Evolutionary conservation across 2,113 vertebrate species (phyloP).

Genomic region (Ginglymostoma cirratum): DNA sequence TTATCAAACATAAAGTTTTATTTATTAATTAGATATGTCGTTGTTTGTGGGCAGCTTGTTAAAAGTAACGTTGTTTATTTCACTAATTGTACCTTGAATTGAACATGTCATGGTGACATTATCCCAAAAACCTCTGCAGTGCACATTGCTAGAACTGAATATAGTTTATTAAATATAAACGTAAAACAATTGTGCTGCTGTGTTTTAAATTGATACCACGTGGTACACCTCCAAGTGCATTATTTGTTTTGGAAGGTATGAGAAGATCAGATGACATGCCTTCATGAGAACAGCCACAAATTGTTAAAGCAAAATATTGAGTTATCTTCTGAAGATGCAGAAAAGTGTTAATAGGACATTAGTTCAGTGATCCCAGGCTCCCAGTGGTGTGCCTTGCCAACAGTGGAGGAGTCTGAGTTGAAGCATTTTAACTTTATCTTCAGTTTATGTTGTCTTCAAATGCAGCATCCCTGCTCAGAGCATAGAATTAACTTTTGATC

Average conservation of each 20-base stretch:
- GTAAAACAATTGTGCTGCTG: neutral
- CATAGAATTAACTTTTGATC: neutral
- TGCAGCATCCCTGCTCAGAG: neutral
- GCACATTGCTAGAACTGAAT: neutral
- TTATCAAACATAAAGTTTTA: neutral
- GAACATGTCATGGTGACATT: neutral
- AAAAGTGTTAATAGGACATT: neutral
- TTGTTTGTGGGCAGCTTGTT: neutral
- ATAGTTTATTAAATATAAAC: neutral
- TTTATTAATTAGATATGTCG: neutral
- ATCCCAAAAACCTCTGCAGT: neutral
- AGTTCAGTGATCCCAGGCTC: neutral
- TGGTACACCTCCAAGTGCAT: neutral
- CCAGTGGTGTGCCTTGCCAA: neutral
- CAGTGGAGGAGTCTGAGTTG: neutral
- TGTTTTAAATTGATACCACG: neutral
- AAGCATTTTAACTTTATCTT: slow-evolving; percentile 2
- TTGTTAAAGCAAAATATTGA: neutral
- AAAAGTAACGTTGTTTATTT: neutral
- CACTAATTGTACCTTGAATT: neutral
- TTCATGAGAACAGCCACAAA: neutral
- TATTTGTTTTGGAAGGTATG: neutral
- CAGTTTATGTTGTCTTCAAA: too few species aligned
- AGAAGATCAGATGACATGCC: neutral
- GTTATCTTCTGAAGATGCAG: too few species aligned